Percentiles rank a stretch among this genome's conserved stretches.
phyloP scores from a whole-genome alignment of 2,797 vertebrate genomes.

The Eulemur coronatus region DNA sequence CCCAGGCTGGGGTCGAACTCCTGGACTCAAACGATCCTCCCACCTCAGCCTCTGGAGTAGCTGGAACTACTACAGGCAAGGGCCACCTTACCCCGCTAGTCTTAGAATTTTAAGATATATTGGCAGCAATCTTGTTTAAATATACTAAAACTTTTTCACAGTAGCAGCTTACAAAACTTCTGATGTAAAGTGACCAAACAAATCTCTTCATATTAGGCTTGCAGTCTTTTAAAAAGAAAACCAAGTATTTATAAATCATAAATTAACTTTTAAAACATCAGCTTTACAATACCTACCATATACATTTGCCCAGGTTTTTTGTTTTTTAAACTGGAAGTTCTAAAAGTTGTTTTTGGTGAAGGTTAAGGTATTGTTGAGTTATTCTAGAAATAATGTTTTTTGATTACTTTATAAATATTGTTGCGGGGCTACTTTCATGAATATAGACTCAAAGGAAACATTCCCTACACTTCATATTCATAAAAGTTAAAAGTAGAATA shows the following conservation, averaged over 20 bases:
- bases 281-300: neutral
- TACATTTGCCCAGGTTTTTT: neutral
- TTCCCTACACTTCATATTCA: conserved; percentile 31
- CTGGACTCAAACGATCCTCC: neutral
- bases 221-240: neutral
- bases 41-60: neutral
- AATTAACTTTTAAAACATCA: conserved; percentile 40
- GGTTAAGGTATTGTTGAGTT: conserved; percentile 39
- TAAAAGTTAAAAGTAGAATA: conserved; percentile 24
- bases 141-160: conserved; percentile 21
- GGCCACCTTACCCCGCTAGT: neutral
- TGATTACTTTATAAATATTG: conserved; percentile 7
- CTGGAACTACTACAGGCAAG: neutral
- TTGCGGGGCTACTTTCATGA: neutral
- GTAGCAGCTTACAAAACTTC: neutral
- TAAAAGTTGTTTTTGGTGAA: neutral
- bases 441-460: neutral
- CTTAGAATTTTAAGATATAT: conserved; percentile 4
- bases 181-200: conserved; percentile 19
- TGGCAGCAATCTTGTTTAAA: conserved; percentile 38
- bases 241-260: neutral
- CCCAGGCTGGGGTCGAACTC: neutral
- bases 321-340: neutral
- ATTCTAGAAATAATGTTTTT: conserved; percentile 1
- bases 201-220: conserved; percentile 33